A percentile compares a stretch with the other conserved stretches of the same genome.
Conservation (phyloP, 2,888 invertebrate genomes). For the Cheilosia urbana region DNA sequence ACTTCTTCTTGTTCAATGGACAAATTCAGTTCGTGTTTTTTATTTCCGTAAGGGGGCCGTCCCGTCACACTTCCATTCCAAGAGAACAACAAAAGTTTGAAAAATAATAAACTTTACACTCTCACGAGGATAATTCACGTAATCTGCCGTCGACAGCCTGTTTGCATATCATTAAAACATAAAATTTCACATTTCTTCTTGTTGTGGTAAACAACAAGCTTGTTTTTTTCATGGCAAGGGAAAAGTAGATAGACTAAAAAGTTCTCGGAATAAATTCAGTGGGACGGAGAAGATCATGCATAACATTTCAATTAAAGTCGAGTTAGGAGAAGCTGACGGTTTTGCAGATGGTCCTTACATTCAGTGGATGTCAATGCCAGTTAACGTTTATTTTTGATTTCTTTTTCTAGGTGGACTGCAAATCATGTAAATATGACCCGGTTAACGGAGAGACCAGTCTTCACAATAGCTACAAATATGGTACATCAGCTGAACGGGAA, state of each 20-base stretch:
- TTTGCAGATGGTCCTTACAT: background rate
- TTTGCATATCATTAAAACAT: conserved; percentile 56
- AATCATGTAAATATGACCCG: conserved; percentile 82
- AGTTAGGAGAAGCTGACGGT: conserved; percentile 1
- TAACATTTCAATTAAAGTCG: conserved; percentile 32
- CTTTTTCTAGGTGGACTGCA: conserved; percentile 81
- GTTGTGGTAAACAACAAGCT: conserved; percentile 26
- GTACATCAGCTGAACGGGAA: conserved; percentile 77
- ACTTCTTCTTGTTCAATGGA: conserved; percentile 54
- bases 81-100: conserved; percentile 22
- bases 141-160: conserved; percentile 59
- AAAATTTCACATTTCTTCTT: conserved; percentile 12
- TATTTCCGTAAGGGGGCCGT: background rate
- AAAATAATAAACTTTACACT: conserved; percentile 41
- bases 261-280: no score
- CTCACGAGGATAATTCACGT: conserved; percentile 45
- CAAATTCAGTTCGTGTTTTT: conserved; percentile 7
- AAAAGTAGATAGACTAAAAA: background rate
- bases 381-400: conserved; percentile 26
- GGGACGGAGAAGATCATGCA: background rate
- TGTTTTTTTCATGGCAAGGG: background rate
- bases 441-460: conserved; percentile 81
- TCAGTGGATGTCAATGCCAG: background rate
- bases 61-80: background rate
- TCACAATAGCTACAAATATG: conserved; percentile 80